These are phyloP conservation scores for Danio jaintianensis DNA, from an alignment of 2,797 vertebrate genomes.

Conservation along the genomic window DNA sequence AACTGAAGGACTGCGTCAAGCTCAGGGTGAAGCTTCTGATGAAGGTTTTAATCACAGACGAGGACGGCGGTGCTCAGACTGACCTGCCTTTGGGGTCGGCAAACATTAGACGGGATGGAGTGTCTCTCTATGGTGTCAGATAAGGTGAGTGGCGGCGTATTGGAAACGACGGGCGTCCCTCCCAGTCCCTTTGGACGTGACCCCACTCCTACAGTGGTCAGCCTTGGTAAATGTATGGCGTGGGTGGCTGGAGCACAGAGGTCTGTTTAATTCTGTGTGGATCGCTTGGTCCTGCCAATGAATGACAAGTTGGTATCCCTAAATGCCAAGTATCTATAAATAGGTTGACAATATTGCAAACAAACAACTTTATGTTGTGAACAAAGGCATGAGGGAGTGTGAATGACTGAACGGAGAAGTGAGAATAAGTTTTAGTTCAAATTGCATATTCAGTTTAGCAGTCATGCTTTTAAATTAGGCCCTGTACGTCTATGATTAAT, in stretches of 20 bases:
- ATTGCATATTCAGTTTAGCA: slow-evolving; percentile 19
- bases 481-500: slow-evolving; percentile 4
- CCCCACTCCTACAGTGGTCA: slow-evolving; percentile 62
- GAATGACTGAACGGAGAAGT: background rate
- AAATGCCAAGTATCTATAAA: slow-evolving; percentile 37
- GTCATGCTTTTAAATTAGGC: background rate
- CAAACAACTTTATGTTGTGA: background rate
- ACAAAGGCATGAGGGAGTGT: background rate
- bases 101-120: slow-evolving; percentile 34
- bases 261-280: slow-evolving; percentile 61
- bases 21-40: slow-evolving; percentile 13
- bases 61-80: slow-evolving; percentile 8
- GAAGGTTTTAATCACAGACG: slow-evolving; percentile 39
- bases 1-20: slow-evolving; percentile 27
- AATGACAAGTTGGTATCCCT: slow-evolving; percentile 4
- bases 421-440: background rate
- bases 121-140: slow-evolving; percentile 19
- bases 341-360: slow-evolving; percentile 9
- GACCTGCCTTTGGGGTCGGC: slow-evolving; percentile 20
- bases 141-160: slow-evolving; percentile 45
- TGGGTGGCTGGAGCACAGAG: slow-evolving; percentile 50
- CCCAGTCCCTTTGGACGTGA: slow-evolving; percentile 66
- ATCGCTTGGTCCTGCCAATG: slow-evolving; percentile 19
- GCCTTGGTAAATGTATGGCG: slow-evolving; percentile 64
- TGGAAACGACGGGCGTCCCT: slow-evolving; percentile 60